A percentile compares a stretch with the other conserved stretches of the same genome.
Conservation (phyloP, 1,140 invertebrate genomes). For the Heterodera schachtii region DNA sequence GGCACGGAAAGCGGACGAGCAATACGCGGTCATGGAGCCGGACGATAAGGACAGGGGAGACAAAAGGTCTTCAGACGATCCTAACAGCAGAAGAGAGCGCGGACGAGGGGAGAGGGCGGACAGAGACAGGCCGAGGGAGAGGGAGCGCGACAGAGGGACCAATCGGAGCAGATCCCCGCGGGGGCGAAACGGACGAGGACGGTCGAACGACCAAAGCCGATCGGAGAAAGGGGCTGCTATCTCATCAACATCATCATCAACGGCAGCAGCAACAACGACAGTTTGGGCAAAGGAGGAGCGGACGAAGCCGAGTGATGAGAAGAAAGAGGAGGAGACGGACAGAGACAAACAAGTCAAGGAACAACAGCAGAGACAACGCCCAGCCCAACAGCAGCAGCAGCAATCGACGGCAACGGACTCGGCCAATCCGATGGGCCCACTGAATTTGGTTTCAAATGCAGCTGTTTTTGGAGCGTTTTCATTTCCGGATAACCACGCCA, state of each 20-base stretch:
- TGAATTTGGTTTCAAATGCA: background rate
- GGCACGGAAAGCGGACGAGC: constrained; percentile 34
- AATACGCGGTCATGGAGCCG: constrained; percentile 37
- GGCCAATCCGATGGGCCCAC: background rate
- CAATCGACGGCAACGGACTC: background rate
- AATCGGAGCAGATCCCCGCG: constrained; percentile 12
- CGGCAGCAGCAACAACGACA: background rate
- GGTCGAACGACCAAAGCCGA: background rate
- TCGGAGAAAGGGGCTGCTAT: background rate
- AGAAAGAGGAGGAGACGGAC: background rate
- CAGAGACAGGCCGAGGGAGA: constrained; percentile 7
- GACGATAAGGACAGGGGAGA: constrained; percentile 12
- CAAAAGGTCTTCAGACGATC: constrained; percentile 5
- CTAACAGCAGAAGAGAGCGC: constrained; percentile 6
- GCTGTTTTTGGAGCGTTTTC: constrained; percentile 26
- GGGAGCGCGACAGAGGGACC: constrained; percentile 10
- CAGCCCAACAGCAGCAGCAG: background rate
- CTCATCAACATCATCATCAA: no score
- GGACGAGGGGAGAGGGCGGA: background rate
- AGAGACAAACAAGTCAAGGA: background rate
- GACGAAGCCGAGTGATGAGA: background rate
- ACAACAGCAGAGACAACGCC: background rate
- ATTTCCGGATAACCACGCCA: constrained; percentile 18
- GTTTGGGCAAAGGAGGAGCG: constrained; percentile 14
- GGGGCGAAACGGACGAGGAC: background rate